These are phyloP conservation scores for Scytalopus superciliaris DNA, from an alignment of 2,113 vertebrate species.

Conservation along the genomic window DNA sequence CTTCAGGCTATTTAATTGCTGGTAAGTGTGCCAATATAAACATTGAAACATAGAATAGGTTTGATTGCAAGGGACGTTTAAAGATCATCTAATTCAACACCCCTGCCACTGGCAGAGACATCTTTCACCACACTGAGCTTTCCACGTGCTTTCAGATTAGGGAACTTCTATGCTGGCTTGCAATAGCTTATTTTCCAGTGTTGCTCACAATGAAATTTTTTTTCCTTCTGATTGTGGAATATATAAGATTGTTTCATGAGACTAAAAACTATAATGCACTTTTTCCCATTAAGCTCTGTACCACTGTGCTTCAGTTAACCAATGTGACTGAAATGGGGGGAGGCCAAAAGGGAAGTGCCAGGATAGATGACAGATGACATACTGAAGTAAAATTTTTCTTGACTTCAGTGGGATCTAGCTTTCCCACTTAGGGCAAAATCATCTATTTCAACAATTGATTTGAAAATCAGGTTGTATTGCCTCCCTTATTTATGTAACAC, in stretches of 20 bases:
- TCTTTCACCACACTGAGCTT: not conserved
- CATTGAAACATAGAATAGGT: not conserved
- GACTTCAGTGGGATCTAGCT: not conserved
- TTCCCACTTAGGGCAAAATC: not conserved
- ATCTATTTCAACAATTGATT: not conserved
- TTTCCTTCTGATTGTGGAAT: slow-evolving; percentile 7
- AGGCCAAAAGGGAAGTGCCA: not conserved
- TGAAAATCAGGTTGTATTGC: not conserved
- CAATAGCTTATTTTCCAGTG: not conserved
- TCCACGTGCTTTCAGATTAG: not conserved
- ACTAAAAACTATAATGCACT: not conserved
- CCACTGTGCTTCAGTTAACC: not conserved
- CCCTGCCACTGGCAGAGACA: not conserved
- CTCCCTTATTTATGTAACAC: not conserved
- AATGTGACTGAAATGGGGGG: not conserved
- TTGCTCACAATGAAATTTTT: not conserved
- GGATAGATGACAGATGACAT: not conserved
- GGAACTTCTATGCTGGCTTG: not conserved
- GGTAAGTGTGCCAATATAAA: not conserved
- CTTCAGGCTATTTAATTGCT: not conserved
- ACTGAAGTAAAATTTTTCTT: not conserved
- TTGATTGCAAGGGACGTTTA: not conserved
- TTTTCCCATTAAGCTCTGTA: not conserved
- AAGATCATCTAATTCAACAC: not conserved
- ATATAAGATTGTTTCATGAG: not conserved